phyloP scores from a whole-genome alignment of 2,888 invertebrate genomes.

The Villa cingulata region DNA sequence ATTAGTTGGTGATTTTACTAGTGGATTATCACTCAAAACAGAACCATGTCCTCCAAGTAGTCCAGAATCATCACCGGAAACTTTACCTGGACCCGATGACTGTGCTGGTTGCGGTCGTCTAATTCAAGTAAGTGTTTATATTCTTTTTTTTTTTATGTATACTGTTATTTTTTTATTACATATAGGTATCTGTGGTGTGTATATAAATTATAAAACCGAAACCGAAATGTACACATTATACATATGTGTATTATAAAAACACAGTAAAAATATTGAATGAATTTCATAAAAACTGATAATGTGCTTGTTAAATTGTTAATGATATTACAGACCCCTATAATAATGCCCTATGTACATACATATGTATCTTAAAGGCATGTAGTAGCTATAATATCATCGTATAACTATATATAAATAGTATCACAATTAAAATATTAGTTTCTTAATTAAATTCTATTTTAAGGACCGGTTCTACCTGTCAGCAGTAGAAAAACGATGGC shows the following conservation, averaged over 20 bases:
- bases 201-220: not conserved
- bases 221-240: conserved; percentile 2
- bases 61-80: conserved; percentile 34
- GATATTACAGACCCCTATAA: no score
- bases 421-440: no score
- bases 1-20: conserved; percentile 27
- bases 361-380: no score
- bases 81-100: conserved; percentile 30
- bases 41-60: conserved; percentile 36
- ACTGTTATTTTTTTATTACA: no score
- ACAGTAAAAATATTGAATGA: no score
- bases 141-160: not conserved
- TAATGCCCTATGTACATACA: no score
- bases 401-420: no score
- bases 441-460: not conserved
- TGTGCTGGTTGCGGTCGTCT: conserved; percentile 82
- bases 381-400: no score
- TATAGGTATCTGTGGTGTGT: no score
- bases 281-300: no score
- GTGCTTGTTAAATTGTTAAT: no score
- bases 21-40: conserved; percentile 33
- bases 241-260: no score
- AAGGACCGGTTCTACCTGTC: conserved; percentile 79
- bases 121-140: conserved; percentile 42
- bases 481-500: conserved; percentile 87